These are phyloP conservation scores for Siniperca obscura DNA, from an alignment of 2,797 vertebrate species.

Conservation along the genomic window DNA sequence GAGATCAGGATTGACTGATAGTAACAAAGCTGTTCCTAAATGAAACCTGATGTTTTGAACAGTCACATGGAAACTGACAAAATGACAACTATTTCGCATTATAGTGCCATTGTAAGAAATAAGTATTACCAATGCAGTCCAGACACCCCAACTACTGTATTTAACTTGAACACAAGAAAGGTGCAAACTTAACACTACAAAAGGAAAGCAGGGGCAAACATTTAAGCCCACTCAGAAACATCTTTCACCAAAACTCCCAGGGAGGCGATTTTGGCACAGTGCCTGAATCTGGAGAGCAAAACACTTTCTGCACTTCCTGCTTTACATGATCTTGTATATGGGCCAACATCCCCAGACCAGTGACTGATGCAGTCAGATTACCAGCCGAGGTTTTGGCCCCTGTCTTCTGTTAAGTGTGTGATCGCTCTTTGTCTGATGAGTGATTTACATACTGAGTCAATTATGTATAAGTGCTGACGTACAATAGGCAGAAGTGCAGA, in stretches of 20 bases:
- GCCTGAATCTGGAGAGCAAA: constrained; percentile 35
- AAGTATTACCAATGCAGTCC: background rate
- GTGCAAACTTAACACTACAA: constrained; percentile 40
- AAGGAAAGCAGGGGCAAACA: constrained; percentile 63
- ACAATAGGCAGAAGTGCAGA: background rate
- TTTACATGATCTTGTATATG: constrained; percentile 3
- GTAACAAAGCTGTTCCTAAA: background rate
- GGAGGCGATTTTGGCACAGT: constrained; percentile 9
- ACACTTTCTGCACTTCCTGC: constrained; percentile 33
- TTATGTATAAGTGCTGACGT: background rate
- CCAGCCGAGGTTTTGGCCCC: background rate
- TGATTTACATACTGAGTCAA: background rate
- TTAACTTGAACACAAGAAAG: constrained; percentile 31
- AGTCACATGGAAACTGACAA: background rate
- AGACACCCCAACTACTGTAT: background rate
- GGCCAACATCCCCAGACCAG: constrained; percentile 1
- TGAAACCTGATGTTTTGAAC: constrained; percentile 7
- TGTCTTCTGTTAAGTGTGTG: background rate
- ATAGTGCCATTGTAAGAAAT: background rate
- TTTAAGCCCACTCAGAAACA: constrained; percentile 42
- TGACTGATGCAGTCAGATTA: constrained; percentile 28
- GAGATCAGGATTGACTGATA: background rate
- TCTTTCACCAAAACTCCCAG: constrained; percentile 40
- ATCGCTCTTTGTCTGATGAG: constrained; percentile 13
- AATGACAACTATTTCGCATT: background rate